Conservation (phyloP, 2,113 vertebrate species). For the Sarotherodon lohbergeri region DNA sequence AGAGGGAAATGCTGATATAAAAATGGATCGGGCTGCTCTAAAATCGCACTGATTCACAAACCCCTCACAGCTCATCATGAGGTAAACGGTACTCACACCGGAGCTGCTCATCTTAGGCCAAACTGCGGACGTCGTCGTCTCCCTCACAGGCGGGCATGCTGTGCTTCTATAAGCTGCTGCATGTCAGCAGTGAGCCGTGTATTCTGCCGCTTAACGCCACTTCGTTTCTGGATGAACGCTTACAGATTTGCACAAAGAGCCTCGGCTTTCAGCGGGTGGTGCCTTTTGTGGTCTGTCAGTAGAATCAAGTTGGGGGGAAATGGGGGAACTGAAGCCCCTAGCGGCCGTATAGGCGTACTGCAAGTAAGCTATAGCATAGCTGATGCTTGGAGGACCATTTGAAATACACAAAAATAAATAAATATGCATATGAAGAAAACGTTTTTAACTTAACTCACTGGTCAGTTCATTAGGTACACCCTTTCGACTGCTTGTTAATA, state of each 20-base stretch:
- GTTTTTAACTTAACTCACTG: neutral
- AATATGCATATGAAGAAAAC: neutral
- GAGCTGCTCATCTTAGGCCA: slow-evolving; percentile 44
- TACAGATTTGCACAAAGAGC: neutral
- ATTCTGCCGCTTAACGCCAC: neutral
- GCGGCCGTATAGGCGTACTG: neutral
- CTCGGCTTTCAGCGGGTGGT: slow-evolving; percentile 18
- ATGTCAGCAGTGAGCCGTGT: neutral
- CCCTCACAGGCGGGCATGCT: neutral
- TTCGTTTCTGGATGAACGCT: neutral
- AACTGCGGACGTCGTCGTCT: neutral
- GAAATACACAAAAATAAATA: neutral
- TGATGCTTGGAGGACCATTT: neutral
- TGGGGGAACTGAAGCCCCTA: neutral
- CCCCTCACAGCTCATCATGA: neutral
- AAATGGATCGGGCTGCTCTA: neutral
- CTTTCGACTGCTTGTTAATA: neutral
- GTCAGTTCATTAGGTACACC: neutral
- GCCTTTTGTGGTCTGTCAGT: neutral
- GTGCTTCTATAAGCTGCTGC: neutral
- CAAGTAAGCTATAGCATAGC: neutral
- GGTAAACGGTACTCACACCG: slow-evolving; percentile 16
- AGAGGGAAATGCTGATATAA: neutral
- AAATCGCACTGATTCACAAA: neutral
- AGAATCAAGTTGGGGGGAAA: neutral